phyloP scores from a whole-genome alignment of 2,113 vertebrate species.

The Grallaria varia region DNA sequence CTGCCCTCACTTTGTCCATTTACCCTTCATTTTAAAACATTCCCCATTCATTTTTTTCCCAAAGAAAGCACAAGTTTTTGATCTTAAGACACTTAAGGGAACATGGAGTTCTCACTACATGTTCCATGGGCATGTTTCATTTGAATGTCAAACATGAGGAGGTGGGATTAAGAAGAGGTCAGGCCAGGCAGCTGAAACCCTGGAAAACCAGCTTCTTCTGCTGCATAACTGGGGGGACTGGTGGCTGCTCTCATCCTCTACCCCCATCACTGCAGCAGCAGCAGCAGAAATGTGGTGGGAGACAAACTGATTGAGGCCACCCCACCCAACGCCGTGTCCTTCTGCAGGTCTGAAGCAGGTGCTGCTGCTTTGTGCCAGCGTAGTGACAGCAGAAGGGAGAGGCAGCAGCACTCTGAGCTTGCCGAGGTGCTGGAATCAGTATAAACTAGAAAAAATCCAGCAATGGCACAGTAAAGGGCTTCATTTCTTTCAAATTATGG shows the following conservation, averaged over 20 bases:
- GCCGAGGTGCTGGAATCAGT: not conserved
- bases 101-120: not conserved
- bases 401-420: not conserved
- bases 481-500: not conserved
- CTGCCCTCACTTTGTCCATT: not conserved
- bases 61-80: not conserved
- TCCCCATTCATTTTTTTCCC: not conserved
- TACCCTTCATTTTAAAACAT: not conserved
- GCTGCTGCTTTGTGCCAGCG: not conserved
- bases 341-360: fast-evolving
- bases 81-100: not conserved
- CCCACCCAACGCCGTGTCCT: not conserved
- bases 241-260: not conserved
- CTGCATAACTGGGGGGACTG: not conserved
- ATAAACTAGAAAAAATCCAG: not conserved
- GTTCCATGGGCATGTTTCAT: not conserved
- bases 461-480: not conserved
- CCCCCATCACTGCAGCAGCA: not conserved
- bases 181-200: not conserved
- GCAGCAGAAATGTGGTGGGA: not conserved
- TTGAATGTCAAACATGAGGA: not conserved
- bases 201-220: not conserved
- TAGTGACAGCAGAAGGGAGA: not conserved
- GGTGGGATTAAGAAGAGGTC: not conserved
- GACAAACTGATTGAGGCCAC: not conserved